A percentile compares a stretch with the other conserved stretches of the same genome.
Conservation (phyloP, 2,888 invertebrate genomes). For the Brachycybe producta region DNA sequence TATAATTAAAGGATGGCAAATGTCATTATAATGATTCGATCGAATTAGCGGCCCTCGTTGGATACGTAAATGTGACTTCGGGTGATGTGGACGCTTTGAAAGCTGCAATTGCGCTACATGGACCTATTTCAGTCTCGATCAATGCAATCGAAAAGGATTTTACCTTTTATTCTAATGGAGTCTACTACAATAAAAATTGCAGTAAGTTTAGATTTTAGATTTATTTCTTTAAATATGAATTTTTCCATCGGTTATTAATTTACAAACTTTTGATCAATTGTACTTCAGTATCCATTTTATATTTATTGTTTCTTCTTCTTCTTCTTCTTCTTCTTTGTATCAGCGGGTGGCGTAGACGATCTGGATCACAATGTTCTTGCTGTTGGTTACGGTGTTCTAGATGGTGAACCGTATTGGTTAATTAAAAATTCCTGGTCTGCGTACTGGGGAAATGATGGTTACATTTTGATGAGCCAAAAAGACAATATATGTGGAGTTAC, state of each 20-base stretch:
- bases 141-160: slow-evolving; percentile 53
- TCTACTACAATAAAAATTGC: slow-evolving; percentile 78
- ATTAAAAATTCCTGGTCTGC: slow-evolving; percentile 39
- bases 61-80: slow-evolving; percentile 78
- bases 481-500: slow-evolving; percentile 38
- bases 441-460: slow-evolving; percentile 40
- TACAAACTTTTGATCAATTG: slow-evolving; percentile 4
- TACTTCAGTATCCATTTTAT: not conserved
- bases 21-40: slow-evolving; percentile 45
- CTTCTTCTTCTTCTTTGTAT: too few species aligned
- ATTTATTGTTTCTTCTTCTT: slow-evolving; percentile 35
- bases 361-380: slow-evolving; percentile 88
- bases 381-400: slow-evolving; percentile 75
- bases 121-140: slow-evolving; percentile 58
- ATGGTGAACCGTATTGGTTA: slow-evolving; percentile 71
- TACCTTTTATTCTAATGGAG: slow-evolving; percentile 85
- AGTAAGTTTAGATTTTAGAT: slow-evolving; percentile 33
- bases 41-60: slow-evolving; percentile 29
- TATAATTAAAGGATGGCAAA: slow-evolving; percentile 85
- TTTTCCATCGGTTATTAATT: slow-evolving; percentile 2
- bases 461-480: slow-evolving; percentile 37
- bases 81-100: slow-evolving; percentile 57
- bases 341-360: slow-evolving; percentile 60
- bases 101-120: slow-evolving; percentile 70
- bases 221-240: too few species aligned